A percentile compares a stretch with the other conserved stretches of the same genome.
Conservation (phyloP, 30 jellyfish, hydroid and myxozoan species). For the Nemopilema nomurai region DNA sequence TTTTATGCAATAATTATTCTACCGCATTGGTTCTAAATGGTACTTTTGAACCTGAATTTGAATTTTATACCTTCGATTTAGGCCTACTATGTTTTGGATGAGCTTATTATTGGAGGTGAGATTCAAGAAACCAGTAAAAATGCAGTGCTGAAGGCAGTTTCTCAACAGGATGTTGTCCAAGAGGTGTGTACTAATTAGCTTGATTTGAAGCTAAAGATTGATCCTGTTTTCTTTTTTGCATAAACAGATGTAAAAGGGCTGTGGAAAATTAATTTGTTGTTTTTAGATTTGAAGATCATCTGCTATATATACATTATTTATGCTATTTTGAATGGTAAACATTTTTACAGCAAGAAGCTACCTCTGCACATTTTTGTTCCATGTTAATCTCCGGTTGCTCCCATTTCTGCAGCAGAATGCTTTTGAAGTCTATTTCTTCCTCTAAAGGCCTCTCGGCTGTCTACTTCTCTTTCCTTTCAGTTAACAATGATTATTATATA, state of each 20-base stretch:
- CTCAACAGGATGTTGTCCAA: slow-evolving; percentile 91
- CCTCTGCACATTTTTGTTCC: no score
- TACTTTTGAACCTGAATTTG: neutral
- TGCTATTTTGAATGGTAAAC: no score
- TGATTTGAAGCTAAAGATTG: neutral
- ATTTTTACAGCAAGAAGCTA: no score
- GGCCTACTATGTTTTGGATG: slow-evolving; percentile 93
- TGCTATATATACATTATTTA: neutral
- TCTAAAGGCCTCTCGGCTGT: no score
- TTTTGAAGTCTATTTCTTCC: no score
- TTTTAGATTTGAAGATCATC: no score
- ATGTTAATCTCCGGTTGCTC: no score
- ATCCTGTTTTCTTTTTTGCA: neutral
- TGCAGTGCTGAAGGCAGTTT: slow-evolving; percentile 83
- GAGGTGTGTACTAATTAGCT: slow-evolving; percentile 56
- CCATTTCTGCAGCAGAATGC: no score
- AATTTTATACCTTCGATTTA: neutral
- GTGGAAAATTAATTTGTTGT: neutral
- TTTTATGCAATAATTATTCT: no score
- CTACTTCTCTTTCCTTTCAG: no score
- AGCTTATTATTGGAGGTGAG: slow-evolving; percentile 88
- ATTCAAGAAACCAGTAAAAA: slow-evolving; percentile 94
- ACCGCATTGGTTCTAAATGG: no score
- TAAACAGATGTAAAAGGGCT: neutral
- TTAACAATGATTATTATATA: no score